Conservation (phyloP, 2,113 vertebrate species). For the Eira barbara region DNA sequence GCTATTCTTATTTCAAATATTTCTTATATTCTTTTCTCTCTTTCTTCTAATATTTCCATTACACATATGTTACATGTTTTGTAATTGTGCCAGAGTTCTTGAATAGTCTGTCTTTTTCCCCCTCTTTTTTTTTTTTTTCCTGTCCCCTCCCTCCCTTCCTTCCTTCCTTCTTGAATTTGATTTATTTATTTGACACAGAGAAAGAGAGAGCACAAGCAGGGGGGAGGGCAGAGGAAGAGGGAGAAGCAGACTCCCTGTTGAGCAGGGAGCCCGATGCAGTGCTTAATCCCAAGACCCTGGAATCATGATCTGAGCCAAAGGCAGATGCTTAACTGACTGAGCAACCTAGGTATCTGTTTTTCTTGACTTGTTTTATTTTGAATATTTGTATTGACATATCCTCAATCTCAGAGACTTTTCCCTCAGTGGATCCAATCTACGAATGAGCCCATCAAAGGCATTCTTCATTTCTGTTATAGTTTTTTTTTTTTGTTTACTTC, state of each 20-base stretch:
- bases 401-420: background rate
- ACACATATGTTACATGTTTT: background rate
- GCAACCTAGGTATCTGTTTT: too few species aligned
- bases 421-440: background rate
- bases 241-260: too few species aligned
- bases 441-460: background rate
- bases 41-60: background rate
- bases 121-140: background rate
- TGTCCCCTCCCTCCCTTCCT: too few species aligned
- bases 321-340: too few species aligned
- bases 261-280: too few species aligned
- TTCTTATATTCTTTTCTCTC: background rate
- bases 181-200: too few species aligned
- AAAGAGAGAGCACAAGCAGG: too few species aligned
- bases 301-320: too few species aligned
- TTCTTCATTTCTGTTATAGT: background rate
- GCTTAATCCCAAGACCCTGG: too few species aligned
- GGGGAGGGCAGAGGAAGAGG: too few species aligned
- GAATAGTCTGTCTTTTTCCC: background rate
- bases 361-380: background rate
- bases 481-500: background rate
- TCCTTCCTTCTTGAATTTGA: too few species aligned
- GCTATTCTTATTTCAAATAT: background rate
- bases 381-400: background rate
- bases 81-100: background rate